Evolutionary conservation across 2,113 vertebrate genomes (phyloP).

Genomic region (Ailuropoda melanoleuca): DNA sequence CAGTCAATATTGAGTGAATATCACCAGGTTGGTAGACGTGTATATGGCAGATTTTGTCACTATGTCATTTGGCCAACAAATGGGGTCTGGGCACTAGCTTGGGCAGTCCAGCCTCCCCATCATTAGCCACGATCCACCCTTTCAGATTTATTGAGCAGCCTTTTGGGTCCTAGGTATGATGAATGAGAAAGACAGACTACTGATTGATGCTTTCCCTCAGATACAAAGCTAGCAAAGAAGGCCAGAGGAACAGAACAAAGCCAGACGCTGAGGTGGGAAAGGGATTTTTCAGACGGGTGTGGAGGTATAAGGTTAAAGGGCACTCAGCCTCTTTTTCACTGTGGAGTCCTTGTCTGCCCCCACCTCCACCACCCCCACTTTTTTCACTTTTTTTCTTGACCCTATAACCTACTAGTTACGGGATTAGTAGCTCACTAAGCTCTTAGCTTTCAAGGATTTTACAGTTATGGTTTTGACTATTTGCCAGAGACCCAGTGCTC

Average conservation of each 20-base stretch:
- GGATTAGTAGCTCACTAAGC: background rate
- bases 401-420: background rate
- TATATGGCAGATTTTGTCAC: background rate
- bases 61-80: background rate
- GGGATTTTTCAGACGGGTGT: background rate
- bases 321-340: background rate
- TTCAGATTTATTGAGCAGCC: background rate
- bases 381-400: background rate
- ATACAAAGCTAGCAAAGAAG: background rate
- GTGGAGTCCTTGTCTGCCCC: background rate
- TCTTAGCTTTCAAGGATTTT: background rate
- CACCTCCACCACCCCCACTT: too few relatives aligned
- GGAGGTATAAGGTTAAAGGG: too few relatives aligned
- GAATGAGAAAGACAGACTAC: background rate
- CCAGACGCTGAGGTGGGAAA: background rate
- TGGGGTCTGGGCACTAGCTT: background rate
- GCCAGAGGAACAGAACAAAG: background rate
- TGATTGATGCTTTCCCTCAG: background rate
- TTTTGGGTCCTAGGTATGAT: background rate
- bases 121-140: background rate
- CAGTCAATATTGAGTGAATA: background rate
- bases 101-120: background rate
- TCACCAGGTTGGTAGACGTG: background rate
- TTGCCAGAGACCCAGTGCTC: background rate
- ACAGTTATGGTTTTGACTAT: background rate